phyloP scores from a whole-genome alignment of 2,888 invertebrate species.

The Mechanitis mazaeus region DNA sequence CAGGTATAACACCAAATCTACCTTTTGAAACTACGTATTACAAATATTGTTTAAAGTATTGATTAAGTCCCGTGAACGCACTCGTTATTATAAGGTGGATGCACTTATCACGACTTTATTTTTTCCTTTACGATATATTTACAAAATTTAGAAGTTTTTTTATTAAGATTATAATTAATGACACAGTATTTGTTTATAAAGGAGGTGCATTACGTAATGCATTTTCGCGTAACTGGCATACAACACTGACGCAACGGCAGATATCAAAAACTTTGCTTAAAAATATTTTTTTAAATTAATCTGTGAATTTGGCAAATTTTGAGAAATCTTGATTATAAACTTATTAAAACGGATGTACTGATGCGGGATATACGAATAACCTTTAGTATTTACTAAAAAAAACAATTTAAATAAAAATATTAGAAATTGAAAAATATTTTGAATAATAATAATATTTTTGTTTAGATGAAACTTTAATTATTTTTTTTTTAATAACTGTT shows the following conservation, averaged over 20 bases:
- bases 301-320: no score
- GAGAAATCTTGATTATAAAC: no score
- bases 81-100: neutral
- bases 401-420: no score
- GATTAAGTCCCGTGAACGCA: neutral
- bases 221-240: slow-evolving; percentile 1
- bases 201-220: slow-evolving; percentile 3
- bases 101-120: neutral
- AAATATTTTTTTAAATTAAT: neutral
- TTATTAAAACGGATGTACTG: no score
- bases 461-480: no score
- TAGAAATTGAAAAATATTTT: no score
- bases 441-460: no score
- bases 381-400: no score
- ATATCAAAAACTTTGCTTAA: slow-evolving; percentile 1
- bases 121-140: no score
- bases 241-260: slow-evolving; percentile 1
- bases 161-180: no score
- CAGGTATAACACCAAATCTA: neutral
- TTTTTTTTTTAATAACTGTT: no score
- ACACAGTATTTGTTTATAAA: neutral
- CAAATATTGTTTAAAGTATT: slow-evolving; percentile 1
- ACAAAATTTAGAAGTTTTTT: neutral
- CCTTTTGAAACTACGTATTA: neutral
- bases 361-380: no score